Evolutionary conservation across 1,140 invertebrate species (phyloP).

Genomic region (Drosophila sp.): DNA sequence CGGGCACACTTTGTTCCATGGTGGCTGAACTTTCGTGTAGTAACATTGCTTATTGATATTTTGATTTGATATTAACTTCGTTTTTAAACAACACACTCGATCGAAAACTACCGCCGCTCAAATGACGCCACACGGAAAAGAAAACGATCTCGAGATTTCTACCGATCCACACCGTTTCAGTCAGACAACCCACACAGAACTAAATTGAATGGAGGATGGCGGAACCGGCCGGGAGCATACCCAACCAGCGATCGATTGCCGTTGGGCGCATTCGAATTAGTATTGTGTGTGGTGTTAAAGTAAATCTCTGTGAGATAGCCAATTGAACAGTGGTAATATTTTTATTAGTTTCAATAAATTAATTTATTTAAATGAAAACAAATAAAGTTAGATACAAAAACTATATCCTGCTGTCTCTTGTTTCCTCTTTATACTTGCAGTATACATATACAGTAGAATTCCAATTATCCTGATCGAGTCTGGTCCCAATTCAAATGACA

Average conservation of each 20-base stretch:
- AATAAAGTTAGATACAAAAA: neutral
- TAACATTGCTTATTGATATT: conserved; percentile 55
- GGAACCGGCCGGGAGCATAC: conserved; percentile 47
- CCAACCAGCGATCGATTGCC: conserved; percentile 67
- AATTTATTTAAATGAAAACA: neutral
- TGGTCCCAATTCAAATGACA: too few relatives aligned
- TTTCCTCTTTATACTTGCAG: too few relatives aligned
- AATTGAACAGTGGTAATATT: conserved; percentile 49
- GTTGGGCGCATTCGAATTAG: conserved; percentile 49
- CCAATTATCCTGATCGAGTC: too few relatives aligned
- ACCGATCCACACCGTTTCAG: conserved; percentile 53
- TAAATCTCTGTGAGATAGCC: conserved; percentile 62
- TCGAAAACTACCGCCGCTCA: conserved; percentile 60
- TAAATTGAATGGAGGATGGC: conserved; percentile 40
- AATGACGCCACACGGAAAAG: neutral
- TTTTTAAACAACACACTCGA: neutral
- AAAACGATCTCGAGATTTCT: conserved; percentile 2
- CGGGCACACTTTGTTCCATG: conserved; percentile 74
- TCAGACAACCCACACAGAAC: conserved; percentile 79
- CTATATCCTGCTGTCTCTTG: too few relatives aligned
- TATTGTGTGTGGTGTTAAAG: conserved; percentile 53
- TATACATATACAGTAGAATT: too few relatives aligned
- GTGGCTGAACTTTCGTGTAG: conserved; percentile 56
- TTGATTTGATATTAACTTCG: conserved; percentile 14
- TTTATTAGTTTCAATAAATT: neutral